Evolutionary conservation across 2,888 invertebrate genomes (phyloP), one percentile per base, ranked within the genome.

Genomic region (Eupithecia pulchellata): DNA sequence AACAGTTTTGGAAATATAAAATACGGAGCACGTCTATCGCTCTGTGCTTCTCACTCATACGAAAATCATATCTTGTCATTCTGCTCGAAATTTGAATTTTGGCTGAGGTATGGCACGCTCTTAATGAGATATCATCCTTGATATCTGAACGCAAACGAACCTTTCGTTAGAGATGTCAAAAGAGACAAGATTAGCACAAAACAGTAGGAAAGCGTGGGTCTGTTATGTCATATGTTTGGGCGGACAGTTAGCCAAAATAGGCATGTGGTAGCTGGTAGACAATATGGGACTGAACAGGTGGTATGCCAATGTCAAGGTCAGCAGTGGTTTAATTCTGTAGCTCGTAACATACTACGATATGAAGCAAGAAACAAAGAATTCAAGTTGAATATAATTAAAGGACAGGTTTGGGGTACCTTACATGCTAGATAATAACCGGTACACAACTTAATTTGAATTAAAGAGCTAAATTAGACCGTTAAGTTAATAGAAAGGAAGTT

Each of bases 291-390:
- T 32, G 13, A 67, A 66, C 74, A 76, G 74, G 68, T 75, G 64
- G 70, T 58, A 65, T 57, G 57, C 42, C 75, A 75, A 71, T 73
- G 74, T 72, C 77, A 77, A 75, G 77, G 77, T 62, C 42, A 34
- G 42, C 61, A 11, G 17, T 61, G 25, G 34, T 34, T 20, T 47
- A 29, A 20, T 29, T 27, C 6, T 47, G n/a, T 20, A 52, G 52
- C 52, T 13, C 25, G 11, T 25, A 52, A 25, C 25, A 11, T 25
- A 52, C 11, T 4, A 2, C 25, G 13, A 25, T 20, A 13, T 25
- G 52, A 13, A 52, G 52, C 13, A 52, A 20, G 13, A 52, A 25
- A 25, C 20, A 52, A 52, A 52, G 52, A 11, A 25, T 25, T 52
- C 47, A 25, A 52, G 52, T 25, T 52, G 13, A 52, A 52, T 52